Base-by-base conservation (phyloP, 2,113 vertebrate genomes). In the Microcebus ravelobensis region DNA sequence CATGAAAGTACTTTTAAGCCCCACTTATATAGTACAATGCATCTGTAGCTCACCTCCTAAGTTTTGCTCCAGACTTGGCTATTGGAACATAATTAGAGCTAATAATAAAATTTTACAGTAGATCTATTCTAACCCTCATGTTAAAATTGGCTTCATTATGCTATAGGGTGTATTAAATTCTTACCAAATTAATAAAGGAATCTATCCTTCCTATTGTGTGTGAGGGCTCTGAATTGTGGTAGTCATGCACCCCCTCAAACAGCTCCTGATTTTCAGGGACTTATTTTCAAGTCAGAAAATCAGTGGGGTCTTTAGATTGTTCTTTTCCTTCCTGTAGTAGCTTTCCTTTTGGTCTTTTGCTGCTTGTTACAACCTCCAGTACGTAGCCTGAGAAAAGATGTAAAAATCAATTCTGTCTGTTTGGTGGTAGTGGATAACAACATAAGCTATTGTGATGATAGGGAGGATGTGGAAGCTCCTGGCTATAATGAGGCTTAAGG, bases 401-500 rank as follows among this genome's bases (percentile, higher is more conserved):
- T 52, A 79, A 97, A 94, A 96, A 65, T 94, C 77, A 95, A 21
- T 92, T 68, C 7, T 82, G 36, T 87, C 77, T 81, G 29, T 83
- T 95, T 76, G 70, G 34, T 85, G 34, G n/a, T 82, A 36, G 39
- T 73, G 15, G 59, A 42, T 97, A 87, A 73, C 36, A 81, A 96
- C 91, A 89, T 86, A 91, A 91, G 42, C 45, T 76, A 42, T 48
- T 85, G n/a, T 61, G 65, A 86, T 50, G 13, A 74, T 39, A 36
- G 31, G 39, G 39, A 88, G 13, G 23, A 31, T 68, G 31, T 92
- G 63, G 50, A 81, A 9, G 34, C 29, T 84, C 10, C 76, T 50
- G 76, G 34, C 45, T 91, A 34, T 93, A 45, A 71, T 65, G 71
- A 94, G 57, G 48, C 20, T 77, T 87, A 76, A 15, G 36, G 27